Percentiles rank a stretch among this genome's conserved stretches.
Conservation (phyloP, 2,113 vertebrate species). For the Triplophysa rosa region DNA sequence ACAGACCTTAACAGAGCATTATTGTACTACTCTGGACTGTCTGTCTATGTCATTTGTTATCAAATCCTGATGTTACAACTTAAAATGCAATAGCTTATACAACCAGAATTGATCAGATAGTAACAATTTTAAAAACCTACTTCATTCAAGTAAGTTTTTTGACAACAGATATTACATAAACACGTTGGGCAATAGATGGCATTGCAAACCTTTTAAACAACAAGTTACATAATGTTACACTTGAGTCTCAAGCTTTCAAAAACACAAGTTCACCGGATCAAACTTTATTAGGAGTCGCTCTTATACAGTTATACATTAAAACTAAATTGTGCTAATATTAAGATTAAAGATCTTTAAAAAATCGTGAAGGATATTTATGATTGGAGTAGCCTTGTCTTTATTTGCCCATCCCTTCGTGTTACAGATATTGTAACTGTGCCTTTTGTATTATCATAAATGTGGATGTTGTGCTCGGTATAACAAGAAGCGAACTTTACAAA, state of each 20-base stretch:
- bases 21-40: not conserved
- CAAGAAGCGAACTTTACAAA: not conserved
- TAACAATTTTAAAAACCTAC: too few species aligned
- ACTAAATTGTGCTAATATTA: not conserved
- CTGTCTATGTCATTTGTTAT: too few species aligned
- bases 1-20: not conserved
- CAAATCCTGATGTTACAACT: not conserved
- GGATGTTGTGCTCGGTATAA: not conserved
- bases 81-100: not conserved
- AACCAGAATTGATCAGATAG: not conserved
- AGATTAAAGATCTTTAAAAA: not conserved
- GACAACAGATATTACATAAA: constrained; percentile 43
- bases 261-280: not conserved
- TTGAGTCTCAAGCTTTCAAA: not conserved
- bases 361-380: not conserved
- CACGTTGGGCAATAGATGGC: constrained; percentile 20
- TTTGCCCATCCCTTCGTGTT: not conserved
- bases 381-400: not conserved
- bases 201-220: constrained; percentile 24
- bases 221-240: constrained; percentile 30
- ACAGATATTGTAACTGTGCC: not conserved
- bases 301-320: not conserved
- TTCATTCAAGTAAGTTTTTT: not conserved
- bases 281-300: not conserved
- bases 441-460: not conserved